Conservation (phyloP, 2,888 invertebrate species). For the Andrena flavipes region DNA sequence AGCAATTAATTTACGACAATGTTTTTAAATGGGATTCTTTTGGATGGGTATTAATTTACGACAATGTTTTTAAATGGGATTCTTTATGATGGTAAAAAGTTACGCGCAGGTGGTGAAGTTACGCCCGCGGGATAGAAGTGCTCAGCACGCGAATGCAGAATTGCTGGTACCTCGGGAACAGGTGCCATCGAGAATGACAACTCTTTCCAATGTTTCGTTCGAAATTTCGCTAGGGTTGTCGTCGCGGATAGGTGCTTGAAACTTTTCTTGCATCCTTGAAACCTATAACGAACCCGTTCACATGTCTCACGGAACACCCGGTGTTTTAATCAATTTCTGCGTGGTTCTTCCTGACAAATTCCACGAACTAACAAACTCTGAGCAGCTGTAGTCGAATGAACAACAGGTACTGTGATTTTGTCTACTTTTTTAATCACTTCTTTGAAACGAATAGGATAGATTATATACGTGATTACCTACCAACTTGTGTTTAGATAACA, state of each 20-base stretch:
- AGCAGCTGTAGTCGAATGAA: no score
- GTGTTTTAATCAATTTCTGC: background rate
- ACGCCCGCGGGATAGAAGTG: background rate
- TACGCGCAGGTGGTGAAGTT: slow-evolving; percentile 18
- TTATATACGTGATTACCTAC: no score
- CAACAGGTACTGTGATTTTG: no score
- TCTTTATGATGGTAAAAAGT: no score
- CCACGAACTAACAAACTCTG: no score
- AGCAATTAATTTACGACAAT: no score
- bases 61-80: no score
- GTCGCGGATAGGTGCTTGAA: slow-evolving; percentile 6
- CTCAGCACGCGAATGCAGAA: slow-evolving; percentile 8
- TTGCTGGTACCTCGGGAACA: slow-evolving; percentile 16
- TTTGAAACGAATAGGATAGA: no score
- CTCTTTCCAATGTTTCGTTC: slow-evolving; percentile 12
- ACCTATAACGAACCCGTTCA: slow-evolving; percentile 17
- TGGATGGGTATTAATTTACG: no score
- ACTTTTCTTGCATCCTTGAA: background rate
- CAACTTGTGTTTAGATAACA: no score
- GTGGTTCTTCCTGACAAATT: background rate
- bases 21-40: no score
- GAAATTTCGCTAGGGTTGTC: slow-evolving; percentile 7
- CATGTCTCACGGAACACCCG: background rate
- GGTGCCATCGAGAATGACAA: slow-evolving; percentile 22
- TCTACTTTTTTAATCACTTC: no score